Percentiles rank a stretch among this genome's conserved stretches.
Conservation (phyloP, 1,140 invertebrate genomes). For the Chironomus striatipennis region DNA sequence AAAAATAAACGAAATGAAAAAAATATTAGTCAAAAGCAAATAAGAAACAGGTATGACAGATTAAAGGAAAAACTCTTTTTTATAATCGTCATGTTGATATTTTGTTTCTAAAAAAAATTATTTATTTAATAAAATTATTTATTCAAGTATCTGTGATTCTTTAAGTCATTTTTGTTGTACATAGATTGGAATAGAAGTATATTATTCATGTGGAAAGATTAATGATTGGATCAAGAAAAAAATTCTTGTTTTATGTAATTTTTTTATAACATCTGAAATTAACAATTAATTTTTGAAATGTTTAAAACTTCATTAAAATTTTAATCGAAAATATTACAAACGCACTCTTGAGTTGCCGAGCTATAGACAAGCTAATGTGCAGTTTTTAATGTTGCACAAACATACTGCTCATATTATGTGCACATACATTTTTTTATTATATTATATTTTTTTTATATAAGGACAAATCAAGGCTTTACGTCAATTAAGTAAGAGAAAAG, state of each 20-base stretch:
- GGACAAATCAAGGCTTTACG: slow-evolving; percentile 12
- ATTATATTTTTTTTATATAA: neutral
- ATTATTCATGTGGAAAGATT: too few species aligned
- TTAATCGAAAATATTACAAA: too few species aligned
- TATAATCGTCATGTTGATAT: neutral
- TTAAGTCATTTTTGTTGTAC: too few species aligned
- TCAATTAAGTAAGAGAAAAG: slow-evolving; percentile 2
- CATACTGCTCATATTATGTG: neutral
- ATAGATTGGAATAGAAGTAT: too few species aligned
- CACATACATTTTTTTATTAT: neutral
- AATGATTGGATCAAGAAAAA: too few species aligned
- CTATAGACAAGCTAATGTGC: too few species aligned
- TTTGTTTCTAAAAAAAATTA: neutral
- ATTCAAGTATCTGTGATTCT: neutral
- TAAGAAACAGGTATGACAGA: slow-evolving; percentile 1
- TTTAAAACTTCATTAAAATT: too few species aligned
- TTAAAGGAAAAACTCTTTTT: slow-evolving; percentile 1
- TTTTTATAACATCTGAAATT: too few species aligned
- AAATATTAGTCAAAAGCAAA: slow-evolving; percentile 1
- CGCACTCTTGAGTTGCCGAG: too few species aligned
- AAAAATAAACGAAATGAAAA: neutral
- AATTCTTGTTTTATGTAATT: too few species aligned
- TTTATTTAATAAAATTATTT: slow-evolving; percentile 15
- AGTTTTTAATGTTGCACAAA: slow-evolving; percentile 6
- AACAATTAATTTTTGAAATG: too few species aligned